Evolutionary conservation across 1,140 invertebrate species (phyloP).

Genomic region (Danaus plexippus): DNA sequence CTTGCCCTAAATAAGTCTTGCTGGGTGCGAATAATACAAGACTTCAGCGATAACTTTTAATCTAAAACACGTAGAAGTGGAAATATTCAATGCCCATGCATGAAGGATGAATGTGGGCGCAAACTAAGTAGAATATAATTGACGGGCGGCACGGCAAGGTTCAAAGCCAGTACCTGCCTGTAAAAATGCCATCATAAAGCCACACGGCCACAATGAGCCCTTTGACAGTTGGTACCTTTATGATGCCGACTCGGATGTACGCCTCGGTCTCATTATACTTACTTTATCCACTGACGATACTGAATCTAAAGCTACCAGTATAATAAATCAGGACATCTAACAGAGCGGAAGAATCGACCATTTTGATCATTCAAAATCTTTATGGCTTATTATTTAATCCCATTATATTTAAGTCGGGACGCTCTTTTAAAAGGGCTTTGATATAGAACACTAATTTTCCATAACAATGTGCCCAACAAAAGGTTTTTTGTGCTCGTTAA

Average conservation of each 20-base stretch:
- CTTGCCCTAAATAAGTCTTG: too few species aligned
- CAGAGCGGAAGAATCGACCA: constrained; percentile 53
- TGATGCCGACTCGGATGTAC: constrained; percentile 67
- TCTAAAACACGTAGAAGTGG: too few species aligned
- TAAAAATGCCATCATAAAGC: constrained; percentile 69
- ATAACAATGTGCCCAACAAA: constrained; percentile 54
- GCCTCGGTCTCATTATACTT: constrained; percentile 59
- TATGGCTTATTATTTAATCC: constrained; percentile 65
- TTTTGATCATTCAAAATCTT: constrained; percentile 62
- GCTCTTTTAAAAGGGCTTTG: constrained; percentile 53
- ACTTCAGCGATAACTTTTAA: too few species aligned
- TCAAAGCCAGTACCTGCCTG: constrained; percentile 64
- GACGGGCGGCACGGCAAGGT: constrained; percentile 52
- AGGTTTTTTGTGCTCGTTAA: constrained; percentile 51
- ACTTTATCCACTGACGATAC: constrained; percentile 63
- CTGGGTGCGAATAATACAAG: too few species aligned
- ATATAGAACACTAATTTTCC: constrained; percentile 61
- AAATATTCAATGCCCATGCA: constrained; percentile 9
- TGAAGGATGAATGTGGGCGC: constrained; percentile 17
- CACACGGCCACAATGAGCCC: constrained; percentile 57
- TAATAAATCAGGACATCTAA: constrained; percentile 52
- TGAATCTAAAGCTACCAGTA: constrained; percentile 43
- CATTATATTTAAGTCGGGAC: constrained; percentile 59
- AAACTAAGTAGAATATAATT: constrained; percentile 68
- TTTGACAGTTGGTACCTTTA: constrained; percentile 68